Evolutionary conservation across 2,888 invertebrate genomes (phyloP).

Genomic region (Dolichomitus sp.): DNA sequence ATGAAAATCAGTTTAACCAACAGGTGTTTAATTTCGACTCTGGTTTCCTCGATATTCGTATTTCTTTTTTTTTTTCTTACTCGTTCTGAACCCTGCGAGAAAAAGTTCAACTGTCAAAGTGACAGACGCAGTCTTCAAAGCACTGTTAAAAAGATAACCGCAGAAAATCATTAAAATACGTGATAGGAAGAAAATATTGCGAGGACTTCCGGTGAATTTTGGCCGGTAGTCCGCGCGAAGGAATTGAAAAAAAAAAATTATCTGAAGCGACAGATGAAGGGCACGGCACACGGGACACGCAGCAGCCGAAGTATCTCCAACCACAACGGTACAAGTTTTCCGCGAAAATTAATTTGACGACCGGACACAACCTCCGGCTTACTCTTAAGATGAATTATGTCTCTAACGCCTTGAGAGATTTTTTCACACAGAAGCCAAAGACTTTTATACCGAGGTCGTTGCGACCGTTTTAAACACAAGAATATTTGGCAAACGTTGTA

Average conservation of each 20-base stretch:
- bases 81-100: background rate
- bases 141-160: background rate
- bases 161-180: background rate
- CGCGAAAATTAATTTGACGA: background rate
- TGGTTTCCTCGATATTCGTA: background rate
- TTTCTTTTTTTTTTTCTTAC: constrained; percentile 20
- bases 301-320: constrained; percentile 61
- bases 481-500: constrained; percentile 19
- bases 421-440: background rate
- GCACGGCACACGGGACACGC: constrained; percentile 55
- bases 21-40: background rate
- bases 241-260: constrained; percentile 21
- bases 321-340: constrained; percentile 48
- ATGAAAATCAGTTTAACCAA: background rate
- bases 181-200: background rate
- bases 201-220: constrained; percentile 38
- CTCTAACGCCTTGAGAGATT: background rate
- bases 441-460: constrained; percentile 18
- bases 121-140: constrained; percentile 46
- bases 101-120: constrained; percentile 65
- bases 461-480: constrained; percentile 17
- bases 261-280: constrained; percentile 57
- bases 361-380: background rate
- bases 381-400: background rate
- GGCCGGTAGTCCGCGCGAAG: background rate